phyloP scores from a whole-genome alignment of 2,797 vertebrate species.

The Premnoplex brunnescens region DNA sequence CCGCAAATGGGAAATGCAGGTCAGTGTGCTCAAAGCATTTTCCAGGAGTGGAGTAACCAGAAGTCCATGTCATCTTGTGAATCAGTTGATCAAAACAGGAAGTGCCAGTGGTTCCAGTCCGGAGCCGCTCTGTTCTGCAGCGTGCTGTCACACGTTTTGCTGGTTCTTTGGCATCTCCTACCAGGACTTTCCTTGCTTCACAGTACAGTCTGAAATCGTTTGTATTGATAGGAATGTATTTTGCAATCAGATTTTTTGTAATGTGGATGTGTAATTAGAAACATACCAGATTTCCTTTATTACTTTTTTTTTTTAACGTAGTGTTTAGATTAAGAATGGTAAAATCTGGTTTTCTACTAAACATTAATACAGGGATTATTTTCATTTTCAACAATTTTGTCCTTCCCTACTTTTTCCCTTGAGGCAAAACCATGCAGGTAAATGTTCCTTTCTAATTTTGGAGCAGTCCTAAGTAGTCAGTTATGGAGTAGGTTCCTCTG shows the following conservation, averaged over 20 bases:
- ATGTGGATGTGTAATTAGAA: not conserved
- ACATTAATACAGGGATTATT: not conserved
- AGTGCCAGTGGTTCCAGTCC: constrained; percentile 17
- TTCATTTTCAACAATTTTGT: not conserved
- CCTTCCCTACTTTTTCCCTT: not conserved
- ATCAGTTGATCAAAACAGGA: constrained; percentile 48
- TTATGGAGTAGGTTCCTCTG: not conserved
- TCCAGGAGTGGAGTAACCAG: constrained; percentile 29
- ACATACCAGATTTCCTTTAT: not conserved
- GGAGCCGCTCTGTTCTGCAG: not conserved
- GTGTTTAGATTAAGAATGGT: not conserved
- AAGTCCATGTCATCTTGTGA: not conserved
- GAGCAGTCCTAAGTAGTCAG: not conserved
- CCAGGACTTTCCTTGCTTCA: not conserved
- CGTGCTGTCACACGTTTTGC: not conserved
- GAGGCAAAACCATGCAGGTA: not conserved
- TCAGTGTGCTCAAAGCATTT: constrained; percentile 35
- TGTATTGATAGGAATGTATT: not conserved
- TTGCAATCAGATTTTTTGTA: not conserved
- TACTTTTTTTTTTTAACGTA: not conserved
- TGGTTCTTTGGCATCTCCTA: not conserved
- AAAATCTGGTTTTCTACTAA: not conserved
- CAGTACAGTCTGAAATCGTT: not conserved
- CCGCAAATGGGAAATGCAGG: constrained; percentile 46
- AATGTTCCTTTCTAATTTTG: not conserved